Base-by-base conservation (phyloP, 1,140 invertebrate species). In the Carposina sasakii region DNA sequence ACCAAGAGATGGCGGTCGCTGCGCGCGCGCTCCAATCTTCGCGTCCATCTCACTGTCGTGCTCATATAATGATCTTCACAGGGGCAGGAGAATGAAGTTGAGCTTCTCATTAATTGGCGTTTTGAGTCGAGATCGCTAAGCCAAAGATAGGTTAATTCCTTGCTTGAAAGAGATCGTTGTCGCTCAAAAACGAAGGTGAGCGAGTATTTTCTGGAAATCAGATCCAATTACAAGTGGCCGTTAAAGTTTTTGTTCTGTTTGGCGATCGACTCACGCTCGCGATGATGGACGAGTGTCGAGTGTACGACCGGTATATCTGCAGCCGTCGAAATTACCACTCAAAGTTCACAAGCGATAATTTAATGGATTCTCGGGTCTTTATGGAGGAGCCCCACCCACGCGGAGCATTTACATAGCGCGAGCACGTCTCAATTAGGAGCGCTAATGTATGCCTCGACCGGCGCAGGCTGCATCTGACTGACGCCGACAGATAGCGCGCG, bases 11-110 rank as follows among this genome's bases (percentile, higher is more conserved):
- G 77, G 72, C 77, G 69, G 74, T 70, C 63, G 57, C 54, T 54
- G 66, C 66, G 71, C 63, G 54, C 40, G 34, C 51, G 64, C 68
- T 66, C 73, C 77, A 81, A 84, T 84, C 81, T 76, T 73, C 75
- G 73, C 76, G 76, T 78, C 75, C 77, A 84, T 84, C 81, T 75
- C 73, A 63, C 71, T 84, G 81, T 84, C 77, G 81, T 84, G 81
- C 77, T 70, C 81, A 78, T 81, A 81, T 81, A 84, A 84, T 83
- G 79, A 83, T 84, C 81, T 81, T 81, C 81, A 81, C 81, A 81
- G 77, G 76, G 75, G 62, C 73, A 75, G 63, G 63, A 81, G 81
- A 84, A 84, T 83, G 79, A 83, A 83, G 77, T 83, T 83, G 79
- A 83, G 79, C 69, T 74, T 74, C 79, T 83, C 79, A 83, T 83